A percentile compares a stretch with the other conserved stretches of the same genome.
These are phyloP conservation scores for Cuculus canorus DNA, from an alignment of 2,797 vertebrate species.

Conservation along the genomic window DNA sequence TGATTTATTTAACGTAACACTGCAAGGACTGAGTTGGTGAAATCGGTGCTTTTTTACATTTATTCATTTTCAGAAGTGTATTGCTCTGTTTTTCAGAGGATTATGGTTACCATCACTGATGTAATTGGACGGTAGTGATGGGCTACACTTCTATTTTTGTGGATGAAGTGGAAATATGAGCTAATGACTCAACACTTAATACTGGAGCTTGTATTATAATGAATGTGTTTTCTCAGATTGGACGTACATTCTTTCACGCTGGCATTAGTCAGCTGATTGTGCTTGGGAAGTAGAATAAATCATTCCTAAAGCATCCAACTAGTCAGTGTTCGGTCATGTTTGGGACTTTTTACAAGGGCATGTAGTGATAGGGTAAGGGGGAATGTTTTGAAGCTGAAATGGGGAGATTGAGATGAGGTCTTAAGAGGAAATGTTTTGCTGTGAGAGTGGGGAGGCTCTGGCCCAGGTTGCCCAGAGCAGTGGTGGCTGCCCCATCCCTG, in stretches of 20 bases:
- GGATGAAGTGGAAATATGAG: background rate
- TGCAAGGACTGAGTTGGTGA: background rate
- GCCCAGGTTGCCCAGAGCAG: no score
- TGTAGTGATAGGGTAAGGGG: no score
- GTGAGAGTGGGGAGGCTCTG: no score
- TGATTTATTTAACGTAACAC: background rate
- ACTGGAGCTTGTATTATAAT: background rate
- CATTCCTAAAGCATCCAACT: background rate
- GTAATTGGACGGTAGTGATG: background rate
- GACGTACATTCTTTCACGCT: background rate
- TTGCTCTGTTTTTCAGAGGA: background rate
- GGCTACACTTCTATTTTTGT: background rate
- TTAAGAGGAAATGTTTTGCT: no score
- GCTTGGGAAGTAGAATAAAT: background rate
- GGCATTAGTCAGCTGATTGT: background rate
- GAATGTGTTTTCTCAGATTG: background rate
- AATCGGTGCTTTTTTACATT: background rate
- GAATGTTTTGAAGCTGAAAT: no score
- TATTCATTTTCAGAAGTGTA: background rate
- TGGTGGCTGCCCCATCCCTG: no score
- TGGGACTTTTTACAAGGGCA: no score
- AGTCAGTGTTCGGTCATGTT: background rate
- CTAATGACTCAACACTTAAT: background rate
- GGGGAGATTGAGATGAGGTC: no score
- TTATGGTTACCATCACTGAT: background rate